Conservation (phyloP, 2,888 invertebrate genomes). For the Oasisia sp. region DNA sequence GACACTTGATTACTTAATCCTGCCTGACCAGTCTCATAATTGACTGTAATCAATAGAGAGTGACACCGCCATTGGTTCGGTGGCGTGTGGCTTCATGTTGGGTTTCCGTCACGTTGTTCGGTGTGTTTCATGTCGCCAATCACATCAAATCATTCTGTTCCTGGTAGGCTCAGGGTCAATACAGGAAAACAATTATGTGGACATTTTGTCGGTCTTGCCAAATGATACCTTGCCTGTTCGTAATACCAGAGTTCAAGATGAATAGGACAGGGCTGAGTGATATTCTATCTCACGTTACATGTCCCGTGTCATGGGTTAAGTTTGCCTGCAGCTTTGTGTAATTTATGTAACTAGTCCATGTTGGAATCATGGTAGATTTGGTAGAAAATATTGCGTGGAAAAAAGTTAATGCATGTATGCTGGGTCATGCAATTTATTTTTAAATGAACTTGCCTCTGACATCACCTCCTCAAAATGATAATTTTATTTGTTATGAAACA, state of each 20-base stretch:
- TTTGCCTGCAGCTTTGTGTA: no score
- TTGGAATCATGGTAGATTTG: no score
- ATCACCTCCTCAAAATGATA: no score
- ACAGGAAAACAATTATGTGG: not conserved
- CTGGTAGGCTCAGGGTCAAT: not conserved
- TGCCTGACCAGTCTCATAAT: not conserved
- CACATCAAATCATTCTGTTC: not conserved
- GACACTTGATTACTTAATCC: constrained; percentile 17
- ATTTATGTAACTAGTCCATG: no score
- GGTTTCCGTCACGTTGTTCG: not conserved
- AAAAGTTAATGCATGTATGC: no score
- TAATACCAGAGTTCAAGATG: not conserved
- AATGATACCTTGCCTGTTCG: not conserved
- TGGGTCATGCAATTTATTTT: no score
- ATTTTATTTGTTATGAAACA: no score
- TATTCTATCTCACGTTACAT: not conserved
- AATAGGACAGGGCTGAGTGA: not conserved
- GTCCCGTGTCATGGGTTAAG: not conserved
- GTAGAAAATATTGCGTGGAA: no score
- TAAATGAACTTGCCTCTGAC: no score
- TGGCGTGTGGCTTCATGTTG: not conserved
- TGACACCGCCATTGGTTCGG: not conserved
- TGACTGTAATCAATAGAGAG: not conserved
- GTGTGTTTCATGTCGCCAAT: not conserved
- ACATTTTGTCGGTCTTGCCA: not conserved